These are phyloP conservation scores for Ichneumon xanthorius DNA, from an alignment of 2,888 invertebrate genomes.

Conservation along the genomic window DNA sequence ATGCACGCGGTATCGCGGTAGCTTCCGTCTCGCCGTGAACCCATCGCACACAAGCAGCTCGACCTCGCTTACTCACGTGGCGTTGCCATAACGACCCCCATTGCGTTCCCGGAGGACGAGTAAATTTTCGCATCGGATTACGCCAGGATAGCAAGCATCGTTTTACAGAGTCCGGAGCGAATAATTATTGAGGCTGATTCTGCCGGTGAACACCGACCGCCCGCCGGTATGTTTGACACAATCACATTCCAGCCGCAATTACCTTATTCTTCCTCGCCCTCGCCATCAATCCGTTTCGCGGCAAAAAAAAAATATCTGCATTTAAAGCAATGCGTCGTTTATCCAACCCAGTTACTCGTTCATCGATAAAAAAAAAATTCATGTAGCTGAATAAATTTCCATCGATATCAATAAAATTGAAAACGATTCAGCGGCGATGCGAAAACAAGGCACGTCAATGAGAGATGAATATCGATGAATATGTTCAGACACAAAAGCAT, in stretches of 20 bases:
- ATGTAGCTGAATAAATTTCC: too few species aligned
- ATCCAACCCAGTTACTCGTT: neutral
- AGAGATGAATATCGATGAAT: neutral
- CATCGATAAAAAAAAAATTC: neutral
- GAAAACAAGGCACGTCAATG: too few species aligned
- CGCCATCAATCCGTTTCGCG: too few species aligned
- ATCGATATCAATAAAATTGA: too few species aligned
- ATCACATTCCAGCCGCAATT: neutral
- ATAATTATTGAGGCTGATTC: constrained; percentile 13
- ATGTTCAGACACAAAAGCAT: neutral
- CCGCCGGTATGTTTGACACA: neutral
- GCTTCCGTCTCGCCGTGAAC: neutral
- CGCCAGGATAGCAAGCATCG: constrained; percentile 24
- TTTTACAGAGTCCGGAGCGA: constrained; percentile 27
- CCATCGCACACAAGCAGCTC: constrained; percentile 11
- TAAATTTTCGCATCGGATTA: constrained; percentile 47
- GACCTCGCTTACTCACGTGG: constrained; percentile 7
- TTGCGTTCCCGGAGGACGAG: constrained; percentile 3
- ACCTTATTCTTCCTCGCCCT: neutral
- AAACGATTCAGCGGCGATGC: too few species aligned
- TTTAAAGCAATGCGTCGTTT: neutral
- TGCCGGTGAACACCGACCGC: neutral
- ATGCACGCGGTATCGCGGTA: neutral
- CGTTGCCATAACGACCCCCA: constrained; percentile 42
- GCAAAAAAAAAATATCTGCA: neutral